Evolutionary conservation across 2,113 vertebrate species (phyloP), one percentile per base, ranked within the genome.

Genomic region (Hyaena hyaena): DNA sequence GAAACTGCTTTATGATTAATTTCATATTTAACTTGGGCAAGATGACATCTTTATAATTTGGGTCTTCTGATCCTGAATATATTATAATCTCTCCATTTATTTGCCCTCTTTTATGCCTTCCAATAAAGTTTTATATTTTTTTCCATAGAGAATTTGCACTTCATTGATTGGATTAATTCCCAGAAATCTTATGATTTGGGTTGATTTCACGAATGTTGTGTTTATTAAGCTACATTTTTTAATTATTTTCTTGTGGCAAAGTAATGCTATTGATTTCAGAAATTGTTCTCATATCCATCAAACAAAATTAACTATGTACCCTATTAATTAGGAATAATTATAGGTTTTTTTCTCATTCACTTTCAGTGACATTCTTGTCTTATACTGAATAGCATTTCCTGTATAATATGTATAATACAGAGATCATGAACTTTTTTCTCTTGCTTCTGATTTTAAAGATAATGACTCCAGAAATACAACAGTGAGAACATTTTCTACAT

Each of bases 231-330:
- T 83, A 0, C 1, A 39, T 77, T 82, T 88, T 19, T 7, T 76
- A 55, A 68, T 83, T 35, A 74, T 74, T 88, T 93, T 68, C 61
- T 48, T 76, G 10, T 76, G 19, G n/a, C 39, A 89, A 68, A 93
- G 53, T 93, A 69, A 63, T 93, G 31, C 4, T 89, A 21, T 50
- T 96, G 39, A 77, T 39, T 84, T 77, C 63, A 93, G 33, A 93
- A 73, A 71, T 39, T 80, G 17, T 95, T 83, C n/a, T 84, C 61
- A 7, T 17, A 65, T 89, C 10, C 53, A 24, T 48, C 31, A 71
- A 84, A 53, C 33, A 63, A 79, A 17, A 88, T 69, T 77, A 83
- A 63, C 11, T 71, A 4, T 69, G 35, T 79, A 35, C 3, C 71
- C 4, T 71, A 63, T 58, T 5, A 17, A 26, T 31, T 80, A 39